These are phyloP conservation scores for Byasa hedistus DNA, from an alignment of 2,888 invertebrate species.

Conservation along the genomic window DNA sequence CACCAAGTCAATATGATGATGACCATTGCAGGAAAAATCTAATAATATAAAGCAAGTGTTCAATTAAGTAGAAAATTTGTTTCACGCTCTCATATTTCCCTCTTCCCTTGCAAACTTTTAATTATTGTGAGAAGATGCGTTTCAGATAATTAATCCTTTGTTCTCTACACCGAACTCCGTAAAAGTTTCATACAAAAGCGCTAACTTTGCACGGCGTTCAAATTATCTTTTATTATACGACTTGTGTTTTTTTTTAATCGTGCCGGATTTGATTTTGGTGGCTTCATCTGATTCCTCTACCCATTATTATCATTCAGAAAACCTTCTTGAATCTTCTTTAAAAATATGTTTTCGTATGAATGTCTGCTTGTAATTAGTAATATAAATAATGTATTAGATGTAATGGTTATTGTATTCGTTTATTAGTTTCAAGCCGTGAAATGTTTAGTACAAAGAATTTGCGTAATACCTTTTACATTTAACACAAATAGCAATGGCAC, in stretches of 20 bases:
- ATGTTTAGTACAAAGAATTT: no score
- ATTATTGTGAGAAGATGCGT: slow-evolving; percentile 44
- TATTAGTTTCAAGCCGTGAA: no score
- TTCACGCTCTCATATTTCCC: slow-evolving; percentile 67
- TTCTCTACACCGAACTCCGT: slow-evolving; percentile 9
- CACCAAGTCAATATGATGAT: no score
- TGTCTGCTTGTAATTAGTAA: no score
- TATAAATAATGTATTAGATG: no score
- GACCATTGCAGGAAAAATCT: no score
- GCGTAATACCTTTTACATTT: no score
- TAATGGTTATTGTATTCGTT: no score
- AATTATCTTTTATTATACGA: not conserved
- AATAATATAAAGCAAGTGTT: not conserved
- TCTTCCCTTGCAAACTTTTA: slow-evolving; percentile 69
- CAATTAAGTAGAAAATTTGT: slow-evolving; percentile 28
- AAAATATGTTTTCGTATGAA: no score
- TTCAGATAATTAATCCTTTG: slow-evolving; percentile 22
- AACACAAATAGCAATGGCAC: no score
- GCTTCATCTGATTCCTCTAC: not conserved
- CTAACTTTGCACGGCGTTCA: not conserved
- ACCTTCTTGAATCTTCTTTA: not conserved
- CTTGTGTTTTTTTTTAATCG: not conserved
- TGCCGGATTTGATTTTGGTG: not conserved
- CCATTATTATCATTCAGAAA: not conserved
- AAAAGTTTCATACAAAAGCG: slow-evolving; percentile 9